Base-by-base conservation (phyloP, 2,888 invertebrate species). In the Stenolophus ochropezus region DNA sequence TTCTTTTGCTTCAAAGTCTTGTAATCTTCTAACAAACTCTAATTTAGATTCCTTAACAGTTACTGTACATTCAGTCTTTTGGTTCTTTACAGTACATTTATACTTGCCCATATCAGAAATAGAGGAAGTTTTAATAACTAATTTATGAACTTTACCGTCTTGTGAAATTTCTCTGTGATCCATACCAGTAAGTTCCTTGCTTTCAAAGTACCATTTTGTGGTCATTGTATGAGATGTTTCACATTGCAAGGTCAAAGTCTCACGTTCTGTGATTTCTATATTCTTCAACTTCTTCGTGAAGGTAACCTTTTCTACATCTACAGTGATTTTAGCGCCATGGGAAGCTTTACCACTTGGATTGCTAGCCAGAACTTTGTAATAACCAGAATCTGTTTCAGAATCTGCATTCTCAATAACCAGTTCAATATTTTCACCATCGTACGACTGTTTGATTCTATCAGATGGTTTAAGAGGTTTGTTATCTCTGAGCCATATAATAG, bases 141-240 rank as follows among this genome's bases (percentile, higher is more conserved):
- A 89, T 86, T 94, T 95, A 85, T 97, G 96, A 1, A 92, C 90
- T 83, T 93, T 93, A 42, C 96, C 96, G 89, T 97, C 96, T 87
- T 96, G 94, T 79, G 96, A 93, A 21, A 97, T 93, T 86, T 96
- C 95, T 84, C 96, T 92, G 88, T 96, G 95, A 88, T 96, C 96
- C 95, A 96, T 96, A 56, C 96, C 96, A 85, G 94, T 95, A 1
- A 97, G 91, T 89, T 97, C 96, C 86, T 94, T 94, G 74, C 93
- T 92, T 85, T 96, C 94, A 85, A 94, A 94, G 90, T 93, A 96
- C 98, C 98, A 98, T 87, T 94, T 95, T 0, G 98, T 97, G 0
- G 96, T 94, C 0, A 97, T 95, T 0, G 96, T 96, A 86, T 97
- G 95, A 0, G 97, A 96, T 25, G 97, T 97, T 88, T 96, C 95